Conservation (phyloP, 2,797 vertebrate species). For the Etheostoma nigrum region DNA sequence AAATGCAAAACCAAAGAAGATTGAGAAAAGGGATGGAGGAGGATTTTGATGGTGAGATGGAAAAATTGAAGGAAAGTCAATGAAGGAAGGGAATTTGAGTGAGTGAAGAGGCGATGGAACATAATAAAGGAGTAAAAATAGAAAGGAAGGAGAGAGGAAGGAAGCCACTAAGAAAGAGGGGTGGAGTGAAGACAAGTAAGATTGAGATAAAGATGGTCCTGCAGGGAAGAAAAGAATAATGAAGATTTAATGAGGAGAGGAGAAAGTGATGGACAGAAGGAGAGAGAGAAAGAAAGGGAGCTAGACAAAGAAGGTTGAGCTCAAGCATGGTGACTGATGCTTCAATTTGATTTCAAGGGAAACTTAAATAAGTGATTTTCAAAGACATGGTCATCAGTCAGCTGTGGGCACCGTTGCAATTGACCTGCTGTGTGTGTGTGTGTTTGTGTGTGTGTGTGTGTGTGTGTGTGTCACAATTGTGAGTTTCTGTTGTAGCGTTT, state of each 20-base stretch:
- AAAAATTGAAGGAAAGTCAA: neutral
- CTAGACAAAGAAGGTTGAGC: neutral
- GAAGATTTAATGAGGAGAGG: neutral
- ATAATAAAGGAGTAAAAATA: neutral
- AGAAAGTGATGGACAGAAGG: neutral
- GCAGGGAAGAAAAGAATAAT: conserved; percentile 8
- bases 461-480: too few relatives aligned
- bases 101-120: conserved; percentile 5
- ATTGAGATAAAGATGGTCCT: conserved; percentile 3
- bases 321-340: conserved; percentile 5
- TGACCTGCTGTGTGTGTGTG: conserved; percentile 7
- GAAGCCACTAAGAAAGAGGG: neutral
- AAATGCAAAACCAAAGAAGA: conserved; percentile 18
- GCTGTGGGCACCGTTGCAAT: neutral
- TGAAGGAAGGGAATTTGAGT: neutral
- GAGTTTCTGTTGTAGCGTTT: neutral
- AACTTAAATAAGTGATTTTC: conserved; percentile 19
- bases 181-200: neutral
- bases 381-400: conserved; percentile 36
- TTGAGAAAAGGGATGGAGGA: neutral
- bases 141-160: neutral
- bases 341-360: conserved; percentile 21
- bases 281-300: conserved; percentile 1
- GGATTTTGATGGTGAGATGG: neutral
- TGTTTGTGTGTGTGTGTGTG: conserved; percentile 11